phyloP scores from a whole-genome alignment of 2,113 vertebrate species.

The Poicephalus gulielmi region DNA sequence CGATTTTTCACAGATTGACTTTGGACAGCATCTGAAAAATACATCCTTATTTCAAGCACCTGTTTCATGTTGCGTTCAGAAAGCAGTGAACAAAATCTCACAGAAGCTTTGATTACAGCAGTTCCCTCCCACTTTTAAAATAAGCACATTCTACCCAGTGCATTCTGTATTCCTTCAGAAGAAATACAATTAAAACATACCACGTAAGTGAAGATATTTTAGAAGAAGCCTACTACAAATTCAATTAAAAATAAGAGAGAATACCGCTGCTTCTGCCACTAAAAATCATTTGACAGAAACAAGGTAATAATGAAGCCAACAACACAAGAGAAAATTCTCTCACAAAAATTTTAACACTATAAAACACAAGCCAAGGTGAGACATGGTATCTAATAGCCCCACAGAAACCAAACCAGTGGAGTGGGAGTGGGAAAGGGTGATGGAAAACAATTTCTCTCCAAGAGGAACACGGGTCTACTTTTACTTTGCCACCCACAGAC shows the following conservation, averaged over 20 bases:
- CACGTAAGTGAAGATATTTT: background rate
- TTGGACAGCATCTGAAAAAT: background rate
- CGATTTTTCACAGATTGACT: background rate
- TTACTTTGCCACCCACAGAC: background rate
- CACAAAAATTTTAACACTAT: background rate
- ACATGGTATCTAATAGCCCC: background rate
- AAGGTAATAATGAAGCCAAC: background rate
- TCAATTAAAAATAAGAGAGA: background rate
- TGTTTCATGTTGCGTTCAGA: background rate
- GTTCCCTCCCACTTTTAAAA: background rate
- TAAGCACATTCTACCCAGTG: background rate
- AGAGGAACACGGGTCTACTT: background rate
- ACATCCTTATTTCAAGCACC: background rate
- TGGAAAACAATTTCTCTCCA: rapidly evolving
- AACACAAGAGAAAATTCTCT: background rate
- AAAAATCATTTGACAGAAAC: background rate
- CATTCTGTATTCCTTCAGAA: background rate
- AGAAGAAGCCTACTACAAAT: background rate
- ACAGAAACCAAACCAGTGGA: background rate
- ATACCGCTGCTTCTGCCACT: background rate
- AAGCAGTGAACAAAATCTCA: background rate
- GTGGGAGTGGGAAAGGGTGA: background rate
- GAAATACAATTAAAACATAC: background rate
- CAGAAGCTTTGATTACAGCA: background rate
- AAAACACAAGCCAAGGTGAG: background rate